Evolutionary conservation across 2,113 vertebrate genomes (phyloP).

Genomic region (Nibea coibor): DNA sequence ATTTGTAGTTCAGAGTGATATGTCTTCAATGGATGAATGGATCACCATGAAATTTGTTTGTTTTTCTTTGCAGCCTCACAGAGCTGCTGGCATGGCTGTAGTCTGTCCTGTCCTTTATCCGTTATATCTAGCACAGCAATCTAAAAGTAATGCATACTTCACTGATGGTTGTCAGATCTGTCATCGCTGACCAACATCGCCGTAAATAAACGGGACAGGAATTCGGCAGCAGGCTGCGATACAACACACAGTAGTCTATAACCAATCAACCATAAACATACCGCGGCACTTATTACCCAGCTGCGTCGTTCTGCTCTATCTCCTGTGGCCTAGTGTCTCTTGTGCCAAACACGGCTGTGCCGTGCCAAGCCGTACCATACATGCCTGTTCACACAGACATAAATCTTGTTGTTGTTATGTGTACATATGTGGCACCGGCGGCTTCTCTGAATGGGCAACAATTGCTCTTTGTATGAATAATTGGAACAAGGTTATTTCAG

Average conservation of each 20-base stretch:
- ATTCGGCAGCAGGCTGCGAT: constrained; percentile 38
- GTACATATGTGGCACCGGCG: constrained; percentile 53
- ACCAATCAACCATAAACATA: constrained; percentile 47
- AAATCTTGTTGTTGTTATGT: constrained; percentile 63
- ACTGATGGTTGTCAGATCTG: constrained; percentile 3
- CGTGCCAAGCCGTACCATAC: constrained; percentile 43
- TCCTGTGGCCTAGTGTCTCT: background rate
- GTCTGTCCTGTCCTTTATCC: background rate
- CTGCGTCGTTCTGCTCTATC: constrained; percentile 31
- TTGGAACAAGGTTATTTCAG: constrained; percentile 76
- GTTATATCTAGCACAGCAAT: background rate
- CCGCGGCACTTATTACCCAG: constrained; percentile 27
- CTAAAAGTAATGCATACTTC: background rate
- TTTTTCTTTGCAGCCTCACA: background rate
- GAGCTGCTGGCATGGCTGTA: background rate
- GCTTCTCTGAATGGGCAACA: constrained; percentile 62
- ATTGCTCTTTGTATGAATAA: constrained; percentile 73
- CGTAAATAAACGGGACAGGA: constrained; percentile 15
- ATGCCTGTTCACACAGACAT: constrained; percentile 52
- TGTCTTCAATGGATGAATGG: background rate
- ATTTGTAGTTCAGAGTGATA: background rate
- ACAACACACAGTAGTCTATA: constrained; percentile 28
- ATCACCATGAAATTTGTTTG: background rate
- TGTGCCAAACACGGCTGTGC: constrained; percentile 28
- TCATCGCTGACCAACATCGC: constrained; percentile 27